A percentile compares a stretch with the other conserved stretches of the same genome.
Conservation (phyloP, 2,113 vertebrate species). For the Hippoglossus stenolepis region DNA sequence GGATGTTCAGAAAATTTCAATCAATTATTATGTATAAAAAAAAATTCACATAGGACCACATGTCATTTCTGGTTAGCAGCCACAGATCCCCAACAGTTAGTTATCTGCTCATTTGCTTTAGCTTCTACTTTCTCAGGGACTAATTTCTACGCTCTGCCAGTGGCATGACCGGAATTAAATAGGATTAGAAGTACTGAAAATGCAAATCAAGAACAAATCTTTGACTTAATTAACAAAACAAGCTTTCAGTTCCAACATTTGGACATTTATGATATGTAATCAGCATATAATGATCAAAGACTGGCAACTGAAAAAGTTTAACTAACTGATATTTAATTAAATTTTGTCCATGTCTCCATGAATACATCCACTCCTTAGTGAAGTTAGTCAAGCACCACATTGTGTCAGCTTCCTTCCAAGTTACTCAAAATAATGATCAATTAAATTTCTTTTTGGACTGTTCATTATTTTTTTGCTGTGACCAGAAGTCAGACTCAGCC, state of each 20-base stretch:
- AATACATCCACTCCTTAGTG: neutral
- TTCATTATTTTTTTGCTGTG: slow-evolving; percentile 28
- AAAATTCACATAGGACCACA: neutral
- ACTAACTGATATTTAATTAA: slow-evolving; percentile 3
- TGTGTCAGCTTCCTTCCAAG: slow-evolving; percentile 35
- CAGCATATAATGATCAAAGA: neutral
- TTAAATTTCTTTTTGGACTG: neutral
- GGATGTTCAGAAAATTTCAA: neutral
- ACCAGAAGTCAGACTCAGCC: neutral
- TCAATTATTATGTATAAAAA: neutral
- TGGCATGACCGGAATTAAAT: neutral
- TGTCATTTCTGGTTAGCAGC: neutral
- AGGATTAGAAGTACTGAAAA: neutral
- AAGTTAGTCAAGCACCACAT: slow-evolving; percentile 25
- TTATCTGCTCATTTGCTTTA: neutral
- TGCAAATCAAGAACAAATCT: neutral
- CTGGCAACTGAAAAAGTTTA: neutral
- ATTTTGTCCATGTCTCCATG: neutral
- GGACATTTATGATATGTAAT: neutral
- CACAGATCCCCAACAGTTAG: neutral
- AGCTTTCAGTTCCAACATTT: neutral
- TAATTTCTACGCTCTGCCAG: neutral
- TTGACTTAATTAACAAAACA: neutral
- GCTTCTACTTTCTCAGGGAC: neutral
- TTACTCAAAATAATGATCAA: slow-evolving; percentile 23